Percentiles rank a stretch among this genome's conserved stretches.
Evolutionary conservation across 2,113 vertebrate genomes (phyloP).

Genomic region (Fregata magnificens): DNA sequence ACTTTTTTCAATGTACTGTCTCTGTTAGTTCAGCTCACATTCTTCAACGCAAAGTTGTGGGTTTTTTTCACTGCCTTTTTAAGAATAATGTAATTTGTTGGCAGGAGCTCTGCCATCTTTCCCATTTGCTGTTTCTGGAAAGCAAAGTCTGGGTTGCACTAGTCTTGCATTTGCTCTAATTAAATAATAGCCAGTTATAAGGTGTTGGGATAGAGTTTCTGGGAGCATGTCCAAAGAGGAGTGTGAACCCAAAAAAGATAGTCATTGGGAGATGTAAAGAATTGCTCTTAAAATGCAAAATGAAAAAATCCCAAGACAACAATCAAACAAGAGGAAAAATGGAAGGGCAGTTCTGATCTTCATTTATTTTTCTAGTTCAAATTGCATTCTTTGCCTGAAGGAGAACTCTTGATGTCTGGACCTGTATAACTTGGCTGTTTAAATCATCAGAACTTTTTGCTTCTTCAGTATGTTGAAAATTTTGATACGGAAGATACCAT

Average conservation of each 20-base stretch:
- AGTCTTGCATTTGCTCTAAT: background rate
- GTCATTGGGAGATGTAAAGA: background rate
- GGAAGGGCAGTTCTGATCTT: background rate
- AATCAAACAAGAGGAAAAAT: background rate
- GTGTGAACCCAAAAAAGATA: background rate
- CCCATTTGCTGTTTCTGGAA: background rate
- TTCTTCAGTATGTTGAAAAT: background rate
- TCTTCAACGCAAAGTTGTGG: background rate
- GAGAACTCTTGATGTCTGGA: background rate
- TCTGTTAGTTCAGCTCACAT: background rate
- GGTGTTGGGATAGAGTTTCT: background rate
- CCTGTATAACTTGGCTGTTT: background rate
- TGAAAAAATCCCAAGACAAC: background rate
- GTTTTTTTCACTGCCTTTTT: background rate
- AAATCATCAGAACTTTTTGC: background rate
- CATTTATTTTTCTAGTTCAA: background rate
- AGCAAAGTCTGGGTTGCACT: background rate
- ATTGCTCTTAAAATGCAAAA: background rate
- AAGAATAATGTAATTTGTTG: background rate
- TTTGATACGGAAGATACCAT: background rate
- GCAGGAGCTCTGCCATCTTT: background rate
- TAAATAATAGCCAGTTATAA: background rate
- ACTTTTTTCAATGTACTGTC: background rate
- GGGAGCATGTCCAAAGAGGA: background rate
- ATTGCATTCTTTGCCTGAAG: background rate